These are phyloP conservation scores for Cremastobaeus sp. DNA, from an alignment of 2,888 invertebrate species.

Conservation along the genomic window DNA sequence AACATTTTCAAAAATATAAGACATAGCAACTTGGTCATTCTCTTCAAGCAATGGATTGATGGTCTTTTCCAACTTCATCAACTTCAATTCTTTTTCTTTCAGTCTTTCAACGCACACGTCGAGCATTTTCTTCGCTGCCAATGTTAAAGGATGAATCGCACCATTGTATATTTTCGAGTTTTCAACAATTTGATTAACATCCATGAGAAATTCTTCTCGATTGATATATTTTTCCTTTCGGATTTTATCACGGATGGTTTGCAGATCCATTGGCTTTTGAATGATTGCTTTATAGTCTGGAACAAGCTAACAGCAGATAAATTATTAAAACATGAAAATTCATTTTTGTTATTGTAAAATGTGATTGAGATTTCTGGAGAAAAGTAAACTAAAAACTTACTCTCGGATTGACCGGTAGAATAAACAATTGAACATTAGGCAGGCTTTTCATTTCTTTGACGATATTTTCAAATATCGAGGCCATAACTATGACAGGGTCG, in stretches of 20 bases:
- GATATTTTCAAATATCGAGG: conserved; percentile 93
- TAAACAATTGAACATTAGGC: conserved; percentile 94
- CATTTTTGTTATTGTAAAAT: too few relatives aligned
- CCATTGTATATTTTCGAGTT: conserved; percentile 97
- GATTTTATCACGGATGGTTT: conserved; percentile 96
- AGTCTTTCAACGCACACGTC: conserved; percentile 91
- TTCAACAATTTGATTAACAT: conserved; percentile 96
- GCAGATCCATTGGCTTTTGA: conserved; percentile 96
- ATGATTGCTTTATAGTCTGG: conserved; percentile 97
- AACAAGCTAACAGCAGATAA: too few relatives aligned
- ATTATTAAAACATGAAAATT: too few relatives aligned
- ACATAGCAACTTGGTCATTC: conserved; percentile 96
- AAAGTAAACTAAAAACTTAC: too few relatives aligned
- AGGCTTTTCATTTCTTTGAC: conserved; percentile 94
- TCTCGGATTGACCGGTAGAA: conserved; percentile 94
- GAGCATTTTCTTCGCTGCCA: conserved; percentile 92
- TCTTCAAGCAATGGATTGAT: conserved; percentile 99
- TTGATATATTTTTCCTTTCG: conserved; percentile 93
- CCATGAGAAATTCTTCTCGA: conserved; percentile 95
- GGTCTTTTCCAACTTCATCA: conserved; percentile 97
- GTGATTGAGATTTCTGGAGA: too few relatives aligned
- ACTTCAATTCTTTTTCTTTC: conserved; percentile 93
- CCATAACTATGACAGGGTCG: conserved; percentile 96
- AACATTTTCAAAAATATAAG: conserved; percentile 94
- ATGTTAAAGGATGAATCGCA: conserved; percentile 88